These are phyloP conservation scores for Cantharis lateralis DNA, from an alignment of 2,888 invertebrate genomes.

Conservation along the genomic window DNA sequence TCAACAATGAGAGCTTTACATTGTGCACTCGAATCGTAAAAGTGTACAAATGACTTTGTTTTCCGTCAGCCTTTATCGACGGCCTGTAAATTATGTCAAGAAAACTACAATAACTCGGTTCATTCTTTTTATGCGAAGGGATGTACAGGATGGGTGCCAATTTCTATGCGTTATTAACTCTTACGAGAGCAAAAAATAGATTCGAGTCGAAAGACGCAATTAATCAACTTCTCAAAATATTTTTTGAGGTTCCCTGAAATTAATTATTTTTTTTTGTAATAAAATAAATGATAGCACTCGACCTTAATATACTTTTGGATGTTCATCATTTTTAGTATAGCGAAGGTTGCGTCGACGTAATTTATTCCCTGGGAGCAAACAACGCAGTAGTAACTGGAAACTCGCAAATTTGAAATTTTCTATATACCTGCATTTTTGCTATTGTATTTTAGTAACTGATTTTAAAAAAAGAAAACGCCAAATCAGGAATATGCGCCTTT, in stretches of 20 bases:
- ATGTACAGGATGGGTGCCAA: neutral
- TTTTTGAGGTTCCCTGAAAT: neutral
- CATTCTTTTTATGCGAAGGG: neutral
- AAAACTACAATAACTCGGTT: constrained; percentile 2
- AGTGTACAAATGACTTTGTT: constrained; percentile 17
- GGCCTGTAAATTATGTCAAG: constrained; percentile 6
- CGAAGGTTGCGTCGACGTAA: neutral
- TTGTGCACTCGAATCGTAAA: constrained; percentile 13
- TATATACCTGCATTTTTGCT: neutral
- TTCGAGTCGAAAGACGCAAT: neutral
- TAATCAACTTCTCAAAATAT: neutral
- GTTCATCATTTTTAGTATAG: neutral
- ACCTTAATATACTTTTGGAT: neutral
- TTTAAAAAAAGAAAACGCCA: neutral
- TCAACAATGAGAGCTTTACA: constrained; percentile 3
- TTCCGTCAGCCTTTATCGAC: constrained; percentile 18
- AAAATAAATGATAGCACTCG: neutral
- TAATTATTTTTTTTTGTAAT: neutral
- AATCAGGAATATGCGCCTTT: neutral
- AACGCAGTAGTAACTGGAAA: neutral
- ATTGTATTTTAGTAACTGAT: neutral
- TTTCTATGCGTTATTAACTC: neutral
- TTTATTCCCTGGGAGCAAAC: neutral
- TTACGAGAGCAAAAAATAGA: neutral
- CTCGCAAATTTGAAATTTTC: too few species aligned